Base-by-base conservation (phyloP, 2,113 vertebrate species). In the Tinamus guttatus region DNA sequence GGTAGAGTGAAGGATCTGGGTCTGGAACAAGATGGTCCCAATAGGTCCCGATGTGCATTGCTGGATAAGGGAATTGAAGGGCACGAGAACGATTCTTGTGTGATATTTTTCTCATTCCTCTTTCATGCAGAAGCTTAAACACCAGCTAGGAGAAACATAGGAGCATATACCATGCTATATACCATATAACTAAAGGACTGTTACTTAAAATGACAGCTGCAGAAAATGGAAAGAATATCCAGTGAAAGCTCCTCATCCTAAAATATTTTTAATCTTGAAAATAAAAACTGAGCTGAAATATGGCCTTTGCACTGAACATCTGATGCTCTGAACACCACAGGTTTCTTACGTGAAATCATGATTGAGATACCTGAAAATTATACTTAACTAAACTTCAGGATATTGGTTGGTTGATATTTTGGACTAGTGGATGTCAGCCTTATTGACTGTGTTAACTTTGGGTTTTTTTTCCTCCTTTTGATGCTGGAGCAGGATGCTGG, bases 71-170 rank as follows among this genome's bases (percentile, higher is more conserved):
- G 77, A 87, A 69, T 76, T 85, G 17, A 22, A 76, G 54, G 79
- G 68, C 58, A 34, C 41, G 43, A 60, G 81, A 89, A 79, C 81
- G 5, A 32, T 80, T 87, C 69, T 88, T 54, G 19, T 41, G 47
- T 86, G 56, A 65, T 79, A 14, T 65, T 81, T 73, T 87, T 49
- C 65, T 87, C 70, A 80, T 92, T 67, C 81, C 62, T 65, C 56
- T 21, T 45, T 89, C 81, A 59, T n/a, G 51, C 63, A 67, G 54
- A 87, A 85, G n/a, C 68, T 80, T 95, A 94, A 77, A 67, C 62
- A 67, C 49, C 32, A 36, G 49, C 40, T 52, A 91, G 63, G 71
- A 93, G 75, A 81, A 89, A 77, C 51, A 64, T 54, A 76, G 89
- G 90, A 96, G 54, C 36, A 36, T 71, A 70, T 28, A 59, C 3